A percentile compares a stretch with the other conserved stretches of the same genome.
Conservation (phyloP, 2,113 vertebrate genomes). For the Saiga tatarica region DNA sequence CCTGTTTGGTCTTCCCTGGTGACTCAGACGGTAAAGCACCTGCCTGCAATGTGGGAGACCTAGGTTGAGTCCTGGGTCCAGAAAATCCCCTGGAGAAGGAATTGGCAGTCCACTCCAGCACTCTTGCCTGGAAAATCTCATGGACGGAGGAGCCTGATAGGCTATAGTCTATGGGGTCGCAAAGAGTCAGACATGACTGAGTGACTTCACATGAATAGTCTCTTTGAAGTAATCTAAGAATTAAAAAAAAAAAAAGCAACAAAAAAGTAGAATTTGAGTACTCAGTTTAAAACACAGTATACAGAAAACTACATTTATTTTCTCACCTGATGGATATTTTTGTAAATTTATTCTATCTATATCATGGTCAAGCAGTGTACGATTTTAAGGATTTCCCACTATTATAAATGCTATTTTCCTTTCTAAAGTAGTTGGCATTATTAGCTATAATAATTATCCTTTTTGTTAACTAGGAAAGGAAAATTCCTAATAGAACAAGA, state of each 20-base stretch:
- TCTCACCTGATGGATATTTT: background rate
- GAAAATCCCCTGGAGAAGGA: no score
- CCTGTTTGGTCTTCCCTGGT: no score
- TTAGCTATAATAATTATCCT: background rate
- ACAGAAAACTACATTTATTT: background rate
- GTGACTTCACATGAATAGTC: no score
- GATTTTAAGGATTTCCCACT: background rate
- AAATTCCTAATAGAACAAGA: background rate
- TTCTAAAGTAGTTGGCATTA: background rate
- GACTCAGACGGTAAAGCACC: fast-evolving
- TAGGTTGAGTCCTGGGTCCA: fast-evolving
- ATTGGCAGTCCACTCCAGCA: no score
- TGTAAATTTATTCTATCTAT: background rate
- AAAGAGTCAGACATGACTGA: no score
- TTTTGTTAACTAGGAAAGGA: background rate
- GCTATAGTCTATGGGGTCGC: no score
- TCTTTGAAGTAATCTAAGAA: background rate
- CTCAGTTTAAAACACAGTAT: background rate
- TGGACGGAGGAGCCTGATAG: no score
- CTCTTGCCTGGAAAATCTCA: no score
- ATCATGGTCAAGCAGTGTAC: background rate
- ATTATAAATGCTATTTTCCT: background rate
- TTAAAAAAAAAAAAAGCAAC: background rate
- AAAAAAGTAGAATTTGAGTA: background rate
- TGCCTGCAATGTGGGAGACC: no score